phyloP scores from a whole-genome alignment of 2,888 invertebrate genomes.

The Chloroclysta siterata region DNA sequence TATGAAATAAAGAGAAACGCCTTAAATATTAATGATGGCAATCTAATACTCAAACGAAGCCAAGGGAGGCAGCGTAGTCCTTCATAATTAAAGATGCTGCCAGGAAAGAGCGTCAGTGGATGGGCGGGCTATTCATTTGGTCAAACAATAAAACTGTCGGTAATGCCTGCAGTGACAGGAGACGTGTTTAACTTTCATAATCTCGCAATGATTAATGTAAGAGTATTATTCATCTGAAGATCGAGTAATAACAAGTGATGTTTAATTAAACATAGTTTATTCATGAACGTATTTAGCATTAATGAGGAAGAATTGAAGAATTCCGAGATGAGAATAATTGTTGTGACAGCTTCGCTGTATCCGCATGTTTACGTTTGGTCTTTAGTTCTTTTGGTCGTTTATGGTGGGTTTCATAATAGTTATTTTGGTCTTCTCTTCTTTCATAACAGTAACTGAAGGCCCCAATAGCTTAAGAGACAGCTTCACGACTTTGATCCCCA shows the following conservation, averaged over 20 bases:
- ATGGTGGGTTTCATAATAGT: background rate
- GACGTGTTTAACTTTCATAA: slow-evolving; percentile 35
- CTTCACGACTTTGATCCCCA: too few relatives aligned
- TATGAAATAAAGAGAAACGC: too few relatives aligned
- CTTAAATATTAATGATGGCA: too few relatives aligned
- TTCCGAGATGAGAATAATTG: slow-evolving; percentile 16
- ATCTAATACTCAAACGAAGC: too few relatives aligned
- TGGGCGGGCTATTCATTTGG: slow-evolving; percentile 1
- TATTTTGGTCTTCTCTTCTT: too few relatives aligned
- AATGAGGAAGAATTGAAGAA: slow-evolving; percentile 34
- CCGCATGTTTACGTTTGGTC: slow-evolving; percentile 5
- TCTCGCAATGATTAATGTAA: slow-evolving; percentile 39
- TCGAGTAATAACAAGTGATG: slow-evolving; percentile 39
- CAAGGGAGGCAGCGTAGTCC: too few relatives aligned
- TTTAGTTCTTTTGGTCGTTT: slow-evolving; percentile 2
- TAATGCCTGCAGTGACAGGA: slow-evolving; percentile 13
- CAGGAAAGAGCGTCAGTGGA: background rate
- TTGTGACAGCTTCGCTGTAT: slow-evolving; percentile 18
- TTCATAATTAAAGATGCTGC: background rate
- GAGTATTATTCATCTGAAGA: slow-evolving; percentile 36
- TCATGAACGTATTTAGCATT: slow-evolving; percentile 33
- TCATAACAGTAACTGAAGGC: too few relatives aligned
- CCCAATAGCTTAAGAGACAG: too few relatives aligned
- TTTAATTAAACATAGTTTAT: slow-evolving; percentile 41
- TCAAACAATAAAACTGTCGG: slow-evolving; percentile 37